These are phyloP conservation scores for Pocillopora verrucosa DNA, from an alignment of 64 coral and sea anemone species.

Conservation along the genomic window DNA sequence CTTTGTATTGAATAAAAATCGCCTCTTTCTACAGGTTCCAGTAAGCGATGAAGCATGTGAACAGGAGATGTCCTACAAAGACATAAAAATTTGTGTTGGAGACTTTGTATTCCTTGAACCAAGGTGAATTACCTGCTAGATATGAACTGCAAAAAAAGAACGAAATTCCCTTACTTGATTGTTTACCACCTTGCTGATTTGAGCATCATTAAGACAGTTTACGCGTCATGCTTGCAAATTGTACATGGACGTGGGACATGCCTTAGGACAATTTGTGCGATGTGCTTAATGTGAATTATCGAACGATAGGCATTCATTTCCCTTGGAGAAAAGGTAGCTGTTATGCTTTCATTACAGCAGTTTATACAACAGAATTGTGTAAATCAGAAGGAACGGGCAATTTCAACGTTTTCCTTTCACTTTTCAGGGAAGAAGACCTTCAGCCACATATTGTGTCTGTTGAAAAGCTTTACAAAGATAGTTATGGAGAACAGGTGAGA, in stretches of 20 bases:
- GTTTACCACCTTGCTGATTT: no score
- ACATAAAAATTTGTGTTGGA: constrained; percentile 57
- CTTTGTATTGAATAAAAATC: background rate
- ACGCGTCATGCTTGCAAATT: no score
- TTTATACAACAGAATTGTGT: no score
- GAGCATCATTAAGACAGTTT: no score
- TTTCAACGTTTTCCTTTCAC: background rate
- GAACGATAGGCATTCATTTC: no score
- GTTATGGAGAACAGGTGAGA: constrained; percentile 71
- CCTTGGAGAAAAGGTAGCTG: no score
- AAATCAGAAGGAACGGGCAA: background rate
- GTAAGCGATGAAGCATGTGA: constrained; percentile 57
- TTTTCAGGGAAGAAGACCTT: constrained; percentile 66
- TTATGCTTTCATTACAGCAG: no score
- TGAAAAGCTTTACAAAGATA: constrained; percentile 90
- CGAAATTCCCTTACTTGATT: no score
- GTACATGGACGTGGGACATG: no score
- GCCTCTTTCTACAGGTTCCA: background rate
- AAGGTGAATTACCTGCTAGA: constrained; percentile 51
- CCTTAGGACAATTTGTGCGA: no score
- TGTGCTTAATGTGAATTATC: no score
- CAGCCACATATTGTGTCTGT: constrained; percentile 70
- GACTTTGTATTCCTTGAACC: constrained; percentile 90
- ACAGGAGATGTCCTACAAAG: constrained; percentile 54
- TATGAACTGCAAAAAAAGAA: no score